Percentiles rank a stretch among this genome's conserved stretches.
Evolutionary conservation across 2,888 invertebrate genomes (phyloP).

Genomic region (Argyra leucocephala): DNA sequence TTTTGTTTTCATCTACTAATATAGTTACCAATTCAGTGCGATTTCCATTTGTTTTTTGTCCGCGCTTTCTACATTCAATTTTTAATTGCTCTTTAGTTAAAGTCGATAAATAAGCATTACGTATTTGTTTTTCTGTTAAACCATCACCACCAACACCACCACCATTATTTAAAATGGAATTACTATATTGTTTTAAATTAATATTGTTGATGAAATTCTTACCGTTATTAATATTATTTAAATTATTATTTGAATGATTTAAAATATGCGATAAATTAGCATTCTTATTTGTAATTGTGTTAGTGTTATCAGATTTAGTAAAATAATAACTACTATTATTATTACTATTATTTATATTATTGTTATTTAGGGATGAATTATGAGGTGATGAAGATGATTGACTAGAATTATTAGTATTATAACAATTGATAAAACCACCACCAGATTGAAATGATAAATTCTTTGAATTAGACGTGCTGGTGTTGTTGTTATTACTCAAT

Average conservation of each 20-base stretch:
- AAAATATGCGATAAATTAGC: neutral
- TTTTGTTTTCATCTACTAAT: neutral
- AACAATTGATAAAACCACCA: conserved; percentile 11
- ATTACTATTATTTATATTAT: conserved; percentile 18
- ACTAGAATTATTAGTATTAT: conserved; percentile 16
- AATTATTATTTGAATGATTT: conserved; percentile 13
- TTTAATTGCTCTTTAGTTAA: conserved; percentile 62
- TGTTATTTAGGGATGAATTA: conserved; percentile 12
- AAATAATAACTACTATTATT: conserved; percentile 15
- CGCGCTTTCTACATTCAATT: conserved; percentile 57
- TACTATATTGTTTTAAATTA: conserved; percentile 16
- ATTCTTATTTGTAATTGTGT: neutral
- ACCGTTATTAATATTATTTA: conserved; percentile 12
- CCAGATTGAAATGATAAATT: neutral
- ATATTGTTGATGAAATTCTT: conserved; percentile 15
- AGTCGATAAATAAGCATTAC: conserved; percentile 44
- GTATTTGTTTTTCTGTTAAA: conserved; percentile 28
- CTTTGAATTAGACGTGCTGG: neutral
- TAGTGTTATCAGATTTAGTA: conserved; percentile 1
- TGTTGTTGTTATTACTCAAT: conserved; percentile 25
- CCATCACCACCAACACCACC: conserved; percentile 13
- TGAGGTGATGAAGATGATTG: conserved; percentile 13
- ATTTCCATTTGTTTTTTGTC: conserved; percentile 59
- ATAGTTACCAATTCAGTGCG: conserved; percentile 59
- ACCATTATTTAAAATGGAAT: conserved; percentile 16